Percentiles rank a stretch among this genome's conserved stretches.
phyloP scores from a whole-genome alignment of 2,113 vertebrate genomes.

The Chitala chitala region DNA sequence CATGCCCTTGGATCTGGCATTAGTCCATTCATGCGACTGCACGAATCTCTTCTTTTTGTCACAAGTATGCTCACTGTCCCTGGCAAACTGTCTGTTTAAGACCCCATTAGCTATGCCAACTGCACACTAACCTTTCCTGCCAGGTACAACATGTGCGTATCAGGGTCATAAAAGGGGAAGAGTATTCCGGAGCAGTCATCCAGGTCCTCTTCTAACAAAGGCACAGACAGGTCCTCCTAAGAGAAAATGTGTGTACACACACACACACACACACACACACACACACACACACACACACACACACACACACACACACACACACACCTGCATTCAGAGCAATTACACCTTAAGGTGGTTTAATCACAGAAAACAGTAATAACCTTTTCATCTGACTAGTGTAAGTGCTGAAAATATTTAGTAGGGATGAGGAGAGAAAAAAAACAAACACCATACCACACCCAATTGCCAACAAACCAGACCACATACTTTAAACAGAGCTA shows the following conservation, averaged over 20 bases:
- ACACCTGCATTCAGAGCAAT: neutral
- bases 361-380: too few relatives aligned
- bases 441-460: too few relatives aligned
- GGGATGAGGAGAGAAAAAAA: too few relatives aligned
- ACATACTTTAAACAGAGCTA: too few relatives aligned
- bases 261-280: neutral
- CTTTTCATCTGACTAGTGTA: too few relatives aligned
- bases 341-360: too few relatives aligned
- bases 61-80: neutral
- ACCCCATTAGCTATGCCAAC: neutral
- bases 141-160: constrained; percentile 83
- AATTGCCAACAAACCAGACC: too few relatives aligned
- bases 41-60: neutral
- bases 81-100: neutral
- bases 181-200: constrained; percentile 82
- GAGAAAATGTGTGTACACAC: neutral
- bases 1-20: too few relatives aligned
- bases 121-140: constrained; percentile 77
- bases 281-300: neutral
- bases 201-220: constrained; percentile 81
- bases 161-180: constrained; percentile 85
- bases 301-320: neutral
- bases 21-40: too few relatives aligned
- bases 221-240: constrained; percentile 81
- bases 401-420: too few relatives aligned